These are phyloP conservation scores for Aphis craccivora DNA, from an alignment of 1,140 invertebrate genomes.

Conservation along the genomic window DNA sequence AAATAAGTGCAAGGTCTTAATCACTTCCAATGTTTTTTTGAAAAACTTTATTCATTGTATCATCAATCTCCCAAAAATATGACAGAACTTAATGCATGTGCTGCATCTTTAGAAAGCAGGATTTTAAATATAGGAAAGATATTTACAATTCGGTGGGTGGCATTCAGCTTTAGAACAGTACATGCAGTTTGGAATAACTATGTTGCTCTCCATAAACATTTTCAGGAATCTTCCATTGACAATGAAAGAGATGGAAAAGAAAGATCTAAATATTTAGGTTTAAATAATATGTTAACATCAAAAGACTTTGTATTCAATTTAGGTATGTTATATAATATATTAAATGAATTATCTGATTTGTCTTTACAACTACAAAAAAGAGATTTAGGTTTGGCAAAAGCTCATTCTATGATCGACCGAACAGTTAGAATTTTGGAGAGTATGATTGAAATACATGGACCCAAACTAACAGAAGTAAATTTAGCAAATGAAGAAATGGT, in stretches of 20 bases:
- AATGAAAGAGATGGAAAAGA: not conserved
- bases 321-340: conserved; percentile 12
- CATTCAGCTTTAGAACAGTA: too few relatives aligned
- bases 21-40: too few relatives aligned
- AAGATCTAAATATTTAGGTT: not conserved
- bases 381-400: not conserved
- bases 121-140: too few relatives aligned
- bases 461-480: not conserved
- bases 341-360: not conserved
- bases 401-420: not conserved
- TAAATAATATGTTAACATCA: conserved; percentile 4
- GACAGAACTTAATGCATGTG: too few relatives aligned
- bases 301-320: conserved; percentile 2
- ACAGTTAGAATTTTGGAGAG: not conserved
- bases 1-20: too few relatives aligned
- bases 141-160: too few relatives aligned
- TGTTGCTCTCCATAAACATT: too few relatives aligned
- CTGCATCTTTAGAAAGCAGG: too few relatives aligned
- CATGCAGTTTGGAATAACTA: too few relatives aligned
- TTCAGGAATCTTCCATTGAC: too few relatives aligned
- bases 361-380: not conserved
- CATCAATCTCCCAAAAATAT: too few relatives aligned
- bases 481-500: not conserved
- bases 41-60: too few relatives aligned
- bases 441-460: conserved; percentile 5